Evolutionary conservation across 2,797 vertebrate genomes (phyloP).

Genomic region (Micropoecilia bifurca): DNA sequence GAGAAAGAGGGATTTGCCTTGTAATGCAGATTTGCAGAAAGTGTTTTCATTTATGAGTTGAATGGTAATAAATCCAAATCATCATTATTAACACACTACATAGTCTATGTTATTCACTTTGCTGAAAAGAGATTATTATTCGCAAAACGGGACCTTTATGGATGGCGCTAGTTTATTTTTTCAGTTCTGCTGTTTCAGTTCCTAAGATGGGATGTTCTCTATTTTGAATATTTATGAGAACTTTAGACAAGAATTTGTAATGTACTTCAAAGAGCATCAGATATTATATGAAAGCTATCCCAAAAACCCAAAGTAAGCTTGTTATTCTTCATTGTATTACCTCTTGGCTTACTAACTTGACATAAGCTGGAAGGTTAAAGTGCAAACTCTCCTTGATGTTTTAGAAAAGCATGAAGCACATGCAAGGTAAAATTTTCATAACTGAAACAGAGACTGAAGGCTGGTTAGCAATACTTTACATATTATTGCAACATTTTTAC

Average conservation of each 20-base stretch:
- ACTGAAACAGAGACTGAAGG: neutral
- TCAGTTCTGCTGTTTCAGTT: constrained; percentile 54
- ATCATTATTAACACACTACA: constrained; percentile 18
- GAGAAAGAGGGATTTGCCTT: constrained; percentile 45
- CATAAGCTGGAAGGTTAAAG: constrained; percentile 24
- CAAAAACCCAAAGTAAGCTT: constrained; percentile 14
- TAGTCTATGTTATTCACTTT: neutral
- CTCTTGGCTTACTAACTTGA: constrained; percentile 22
- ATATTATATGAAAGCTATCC: constrained; percentile 34
- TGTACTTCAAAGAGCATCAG: constrained; percentile 4
- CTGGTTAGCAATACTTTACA: neutral
- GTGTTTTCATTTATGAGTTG: constrained; percentile 56
- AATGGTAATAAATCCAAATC: constrained; percentile 49
- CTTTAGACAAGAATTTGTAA: constrained; percentile 29
- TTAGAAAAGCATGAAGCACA: neutral
- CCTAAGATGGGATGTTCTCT: constrained; percentile 28
- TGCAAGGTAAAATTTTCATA: neutral
- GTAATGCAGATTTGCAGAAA: constrained; percentile 63
- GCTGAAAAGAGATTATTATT: constrained; percentile 42
- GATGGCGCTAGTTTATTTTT: constrained; percentile 51
- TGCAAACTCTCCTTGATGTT: neutral
- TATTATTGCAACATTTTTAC: neutral
- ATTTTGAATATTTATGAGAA: constrained; percentile 21
- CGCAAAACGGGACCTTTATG: constrained; percentile 5
- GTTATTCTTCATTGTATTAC: neutral